Base-by-base conservation (phyloP, 2,113 vertebrate species). In the Cochlearius cochlearius region DNA sequence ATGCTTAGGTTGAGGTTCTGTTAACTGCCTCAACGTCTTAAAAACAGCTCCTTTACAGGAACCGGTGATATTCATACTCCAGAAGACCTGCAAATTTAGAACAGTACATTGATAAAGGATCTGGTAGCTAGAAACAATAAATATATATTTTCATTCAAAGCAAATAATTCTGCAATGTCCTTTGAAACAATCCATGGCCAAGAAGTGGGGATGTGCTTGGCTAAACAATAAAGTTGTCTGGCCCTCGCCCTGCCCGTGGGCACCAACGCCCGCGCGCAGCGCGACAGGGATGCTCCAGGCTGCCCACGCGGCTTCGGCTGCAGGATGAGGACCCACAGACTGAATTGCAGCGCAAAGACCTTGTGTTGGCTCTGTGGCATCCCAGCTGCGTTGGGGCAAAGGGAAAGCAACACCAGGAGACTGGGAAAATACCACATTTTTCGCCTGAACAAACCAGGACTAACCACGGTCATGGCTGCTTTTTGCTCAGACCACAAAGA, bases 1-100 rank as follows among this genome's bases (percentile, higher is more conserved):
- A 98, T 96, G 96, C 95, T 95, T 86, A 96, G 82, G 93, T 72
- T 95, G 94, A 98, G 96, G 95, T 96, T 91, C 87, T 96, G 95
- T 92, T 92, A 95, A 97, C 92, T 95, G 95, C 94, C 96, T 97
- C 96, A 97, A 97, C 80, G 76, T 84, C 74, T 94, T 96, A 94
- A 94, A 96, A 94, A 92, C 17, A 92, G 95, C 85, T 97, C 96
- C 94, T 83, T 87, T 78, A 82, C 45, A 97, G 84, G 92, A 97
- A 90, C 90, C 67, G 86, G 90, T 96, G 94, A 96, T 95, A 95
- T 93, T 95, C 85, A 26, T 66, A 91, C 69, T 95, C 96, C 93
- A 93, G 93, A 90, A 97, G 80, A 96, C 89, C 96, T 90, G 85
- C 71, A 69, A 86, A 91, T 94, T 92, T 78, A 82, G 91, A 93